Evolutionary conservation across 2,888 invertebrate genomes (phyloP).

Genomic region (Cryptosula pallasiana): DNA sequence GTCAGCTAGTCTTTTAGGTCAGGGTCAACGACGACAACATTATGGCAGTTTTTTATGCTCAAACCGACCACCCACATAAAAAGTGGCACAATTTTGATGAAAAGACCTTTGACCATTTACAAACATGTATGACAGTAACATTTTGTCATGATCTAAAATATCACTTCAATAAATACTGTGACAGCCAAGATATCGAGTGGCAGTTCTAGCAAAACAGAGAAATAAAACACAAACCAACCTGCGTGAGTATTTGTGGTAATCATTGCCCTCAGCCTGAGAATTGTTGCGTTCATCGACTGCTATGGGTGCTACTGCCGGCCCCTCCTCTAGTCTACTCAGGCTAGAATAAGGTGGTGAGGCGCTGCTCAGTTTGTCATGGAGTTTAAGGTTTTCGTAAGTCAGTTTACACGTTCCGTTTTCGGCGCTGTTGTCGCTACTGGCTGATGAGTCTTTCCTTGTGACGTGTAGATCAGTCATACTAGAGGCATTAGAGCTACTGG

Average conservation of each 20-base stretch:
- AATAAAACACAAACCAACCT: not conserved
- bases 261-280: not conserved
- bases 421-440: not conserved
- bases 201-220: not conserved
- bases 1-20: too few species aligned
- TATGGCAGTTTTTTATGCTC: too few species aligned
- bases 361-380: constrained; percentile 19
- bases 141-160: too few species aligned
- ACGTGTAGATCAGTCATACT: constrained; percentile 22
- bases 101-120: too few species aligned
- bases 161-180: too few species aligned
- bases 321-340: constrained; percentile 14
- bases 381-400: constrained; percentile 17
- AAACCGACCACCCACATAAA: too few species aligned
- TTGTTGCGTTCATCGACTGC: not conserved
- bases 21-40: too few species aligned
- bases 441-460: constrained; percentile 15
- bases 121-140: too few species aligned
- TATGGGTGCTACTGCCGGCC: not conserved
- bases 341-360: constrained; percentile 17
- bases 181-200: not conserved
- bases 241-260: not conserved
- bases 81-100: too few species aligned
- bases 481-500: constrained; percentile 19
- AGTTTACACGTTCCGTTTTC: constrained; percentile 14